Evolutionary conservation across 2,797 vertebrate species (phyloP).

Genomic region (Myotis daubentonii): DNA sequence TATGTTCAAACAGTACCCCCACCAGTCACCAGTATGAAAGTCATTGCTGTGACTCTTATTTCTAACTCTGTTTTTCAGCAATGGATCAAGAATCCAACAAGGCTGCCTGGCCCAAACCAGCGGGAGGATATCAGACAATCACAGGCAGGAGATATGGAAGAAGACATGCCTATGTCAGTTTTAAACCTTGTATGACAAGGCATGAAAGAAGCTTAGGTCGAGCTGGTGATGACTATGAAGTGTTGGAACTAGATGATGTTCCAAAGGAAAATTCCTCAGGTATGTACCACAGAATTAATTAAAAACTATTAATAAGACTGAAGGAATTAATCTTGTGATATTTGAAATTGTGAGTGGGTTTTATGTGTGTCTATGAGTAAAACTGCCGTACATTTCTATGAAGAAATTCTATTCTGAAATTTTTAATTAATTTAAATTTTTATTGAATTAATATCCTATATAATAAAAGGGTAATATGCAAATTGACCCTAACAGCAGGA

Average conservation of each 20-base stretch:
- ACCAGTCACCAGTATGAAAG: background rate
- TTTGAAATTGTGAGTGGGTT: background rate
- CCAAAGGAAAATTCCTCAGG: slow-evolving; percentile 81
- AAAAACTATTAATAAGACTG: background rate
- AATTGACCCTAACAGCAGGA: too few relatives aligned
- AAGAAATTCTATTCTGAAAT: slow-evolving; percentile 49
- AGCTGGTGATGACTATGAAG: slow-evolving; percentile 73
- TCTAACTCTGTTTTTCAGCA: slow-evolving; percentile 73
- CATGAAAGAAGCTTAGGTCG: slow-evolving; percentile 80
- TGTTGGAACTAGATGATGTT: slow-evolving; percentile 80
- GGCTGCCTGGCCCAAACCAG: slow-evolving; percentile 84
- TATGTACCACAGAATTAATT: slow-evolving; percentile 76
- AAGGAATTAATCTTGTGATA: background rate
- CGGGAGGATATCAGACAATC: slow-evolving; percentile 84
- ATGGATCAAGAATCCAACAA: slow-evolving; percentile 89
- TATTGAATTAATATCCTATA: background rate
- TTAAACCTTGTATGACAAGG: slow-evolving; percentile 83
- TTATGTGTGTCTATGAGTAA: slow-evolving; percentile 7
- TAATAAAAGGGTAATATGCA: too few relatives aligned
- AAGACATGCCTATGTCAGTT: slow-evolving; percentile 84
- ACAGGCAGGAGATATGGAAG: slow-evolving; percentile 86
- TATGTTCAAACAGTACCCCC: background rate
- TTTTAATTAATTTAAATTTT: slow-evolving; percentile 18
- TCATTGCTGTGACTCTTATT: background rate
- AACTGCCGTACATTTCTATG: background rate